These are phyloP conservation scores for Bugula neritina DNA, from an alignment of 2,888 invertebrate species.

Conservation along the genomic window DNA sequence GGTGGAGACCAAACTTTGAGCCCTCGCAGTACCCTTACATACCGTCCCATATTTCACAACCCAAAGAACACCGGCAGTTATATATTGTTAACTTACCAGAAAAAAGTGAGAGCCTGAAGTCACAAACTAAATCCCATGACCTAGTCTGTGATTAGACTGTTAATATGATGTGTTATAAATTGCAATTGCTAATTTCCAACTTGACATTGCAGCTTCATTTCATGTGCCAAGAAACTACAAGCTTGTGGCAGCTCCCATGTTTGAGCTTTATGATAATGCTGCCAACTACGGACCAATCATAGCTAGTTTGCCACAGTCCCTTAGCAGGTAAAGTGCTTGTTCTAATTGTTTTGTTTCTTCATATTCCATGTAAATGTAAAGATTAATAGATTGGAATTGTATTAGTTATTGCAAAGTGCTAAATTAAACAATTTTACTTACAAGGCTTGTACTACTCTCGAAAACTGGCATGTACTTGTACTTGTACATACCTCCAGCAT, in stretches of 20 bases:
- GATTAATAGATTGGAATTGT: too few relatives aligned
- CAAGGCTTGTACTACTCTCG: too few relatives aligned
- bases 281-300: conserved; percentile 99
- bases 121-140: too few relatives aligned
- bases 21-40: conserved; percentile 96
- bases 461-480: too few relatives aligned
- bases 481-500: too few relatives aligned
- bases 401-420: too few relatives aligned
- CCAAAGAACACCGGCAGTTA: conserved; percentile 92
- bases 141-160: too few relatives aligned
- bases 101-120: conserved; percentile 59
- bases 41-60: conserved; percentile 98
- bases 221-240: conserved; percentile 99
- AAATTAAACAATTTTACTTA: too few relatives aligned
- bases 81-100: conserved; percentile 96
- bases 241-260: conserved; percentile 94
- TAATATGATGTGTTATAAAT: too few relatives aligned
- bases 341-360: too few relatives aligned
- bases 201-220: conserved; percentile 77
- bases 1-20: conserved; percentile 99
- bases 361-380: too few relatives aligned
- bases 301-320: conserved; percentile 88
- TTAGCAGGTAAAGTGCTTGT: conserved; percentile 83
- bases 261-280: conserved; percentile 97
- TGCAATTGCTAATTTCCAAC: too few relatives aligned